Conservation (phyloP, 2,113 vertebrate species). For the Parotia lawesii region DNA sequence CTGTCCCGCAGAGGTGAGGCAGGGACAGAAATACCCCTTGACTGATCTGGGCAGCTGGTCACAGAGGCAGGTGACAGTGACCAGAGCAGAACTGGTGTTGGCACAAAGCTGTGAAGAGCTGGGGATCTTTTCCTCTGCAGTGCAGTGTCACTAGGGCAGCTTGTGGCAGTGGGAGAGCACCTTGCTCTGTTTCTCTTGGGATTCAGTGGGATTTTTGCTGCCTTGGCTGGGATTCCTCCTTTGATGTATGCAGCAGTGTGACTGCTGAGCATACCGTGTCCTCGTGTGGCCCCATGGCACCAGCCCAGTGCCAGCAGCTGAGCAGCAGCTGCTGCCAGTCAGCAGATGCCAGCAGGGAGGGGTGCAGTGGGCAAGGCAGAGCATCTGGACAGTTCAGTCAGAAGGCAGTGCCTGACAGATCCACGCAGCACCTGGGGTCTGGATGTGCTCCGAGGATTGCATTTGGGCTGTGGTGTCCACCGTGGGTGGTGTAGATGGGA, state of each 20-base stretch:
- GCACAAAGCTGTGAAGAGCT: neutral
- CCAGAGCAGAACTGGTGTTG: neutral
- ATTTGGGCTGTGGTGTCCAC: neutral
- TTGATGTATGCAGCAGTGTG: neutral
- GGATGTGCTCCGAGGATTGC: neutral
- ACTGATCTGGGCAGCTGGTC: neutral
- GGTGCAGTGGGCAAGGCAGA: neutral
- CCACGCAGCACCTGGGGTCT: neutral
- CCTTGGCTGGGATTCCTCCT: neutral
- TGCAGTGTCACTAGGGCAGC: neutral
- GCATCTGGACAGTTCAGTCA: neutral
- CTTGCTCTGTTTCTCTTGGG: neutral
- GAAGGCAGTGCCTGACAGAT: neutral
- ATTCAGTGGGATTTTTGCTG: neutral
- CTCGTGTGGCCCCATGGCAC: neutral
- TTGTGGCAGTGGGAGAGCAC: neutral
- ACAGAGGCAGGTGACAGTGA: neutral
- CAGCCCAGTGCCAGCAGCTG: neutral
- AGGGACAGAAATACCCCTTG: neutral
- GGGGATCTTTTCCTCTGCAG: neutral
- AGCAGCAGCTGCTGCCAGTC: neutral
- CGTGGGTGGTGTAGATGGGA: rapidly evolving
- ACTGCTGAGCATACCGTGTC: neutral
- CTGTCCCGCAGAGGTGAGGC: constrained; percentile 91
- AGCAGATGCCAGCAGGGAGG: neutral